phyloP scores from a whole-genome alignment of 2,113 vertebrate species.

The Pomatorhinus ruficollis region DNA sequence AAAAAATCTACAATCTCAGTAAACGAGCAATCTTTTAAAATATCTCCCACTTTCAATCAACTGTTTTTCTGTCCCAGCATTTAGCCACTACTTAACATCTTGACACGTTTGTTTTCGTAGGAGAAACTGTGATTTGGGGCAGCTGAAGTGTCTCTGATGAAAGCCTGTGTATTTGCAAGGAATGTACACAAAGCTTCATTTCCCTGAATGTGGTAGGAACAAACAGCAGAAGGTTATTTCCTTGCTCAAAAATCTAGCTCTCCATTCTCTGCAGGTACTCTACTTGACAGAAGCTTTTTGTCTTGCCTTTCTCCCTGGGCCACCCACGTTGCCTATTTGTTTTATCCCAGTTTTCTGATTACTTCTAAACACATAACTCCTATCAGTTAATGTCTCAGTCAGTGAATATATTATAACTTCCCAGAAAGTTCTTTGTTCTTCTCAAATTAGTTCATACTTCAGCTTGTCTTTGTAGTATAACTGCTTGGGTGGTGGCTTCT shows the following conservation, averaged over 20 bases:
- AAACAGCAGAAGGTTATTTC: conserved; percentile 17
- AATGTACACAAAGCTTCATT: not conserved
- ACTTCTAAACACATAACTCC: conserved; percentile 1
- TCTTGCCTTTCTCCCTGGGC: not conserved
- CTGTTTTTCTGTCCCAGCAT: not conserved
- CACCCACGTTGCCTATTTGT: conserved; percentile 13
- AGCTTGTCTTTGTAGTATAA: not conserved
- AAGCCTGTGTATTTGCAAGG: not conserved
- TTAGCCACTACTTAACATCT: not conserved
- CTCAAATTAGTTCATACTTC: conserved; percentile 9
- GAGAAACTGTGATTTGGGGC: not conserved
- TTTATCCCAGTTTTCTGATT: conserved; percentile 1
- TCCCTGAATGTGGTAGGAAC: not conserved
- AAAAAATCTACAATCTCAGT: not conserved
- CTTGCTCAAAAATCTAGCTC: not conserved
- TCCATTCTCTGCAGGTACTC: not conserved
- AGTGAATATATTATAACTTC: conserved; percentile 12
- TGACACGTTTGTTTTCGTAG: not conserved
- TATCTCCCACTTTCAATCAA: not conserved
- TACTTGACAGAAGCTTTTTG: not conserved
- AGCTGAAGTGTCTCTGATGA: not conserved
- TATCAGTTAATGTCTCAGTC: not conserved
- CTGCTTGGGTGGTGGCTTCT: conserved; percentile 16
- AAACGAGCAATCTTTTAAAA: not conserved
- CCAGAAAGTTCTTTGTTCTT: conserved; percentile 27